These are phyloP conservation scores for Nibea coibor DNA, from an alignment of 2,113 vertebrate genomes.

Conservation along the genomic window DNA sequence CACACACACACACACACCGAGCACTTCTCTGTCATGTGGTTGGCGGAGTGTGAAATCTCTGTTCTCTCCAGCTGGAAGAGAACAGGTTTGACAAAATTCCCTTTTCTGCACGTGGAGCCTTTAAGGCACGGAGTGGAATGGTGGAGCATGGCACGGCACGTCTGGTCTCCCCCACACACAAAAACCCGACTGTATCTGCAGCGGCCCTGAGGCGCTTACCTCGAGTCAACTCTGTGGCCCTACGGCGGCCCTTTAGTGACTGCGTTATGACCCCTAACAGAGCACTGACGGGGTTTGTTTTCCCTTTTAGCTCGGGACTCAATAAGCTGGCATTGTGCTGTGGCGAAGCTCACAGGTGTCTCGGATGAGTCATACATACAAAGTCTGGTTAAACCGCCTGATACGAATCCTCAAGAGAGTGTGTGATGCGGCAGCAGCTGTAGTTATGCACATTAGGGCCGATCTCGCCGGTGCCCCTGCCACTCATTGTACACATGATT, in stretches of 20 bases:
- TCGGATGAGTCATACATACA: constrained; percentile 56
- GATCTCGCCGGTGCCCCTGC: constrained; percentile 55
- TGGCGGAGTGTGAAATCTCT: constrained; percentile 73
- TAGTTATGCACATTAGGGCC: constrained; percentile 72
- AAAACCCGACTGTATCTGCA: constrained; percentile 58
- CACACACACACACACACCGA: constrained; percentile 34
- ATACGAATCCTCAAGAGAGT: constrained; percentile 58
- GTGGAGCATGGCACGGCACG: constrained; percentile 76
- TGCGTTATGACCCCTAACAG: constrained; percentile 71
- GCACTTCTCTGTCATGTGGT: constrained; percentile 74
- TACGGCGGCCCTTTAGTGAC: constrained; percentile 55
- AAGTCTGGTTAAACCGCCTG: constrained; percentile 45
- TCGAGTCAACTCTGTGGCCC: constrained; percentile 57
- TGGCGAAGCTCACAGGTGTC: constrained; percentile 36
- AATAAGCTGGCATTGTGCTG: constrained; percentile 52
- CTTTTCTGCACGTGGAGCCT: constrained; percentile 72
- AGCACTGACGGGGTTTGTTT: constrained; percentile 61
- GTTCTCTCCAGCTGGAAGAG: constrained; percentile 75
- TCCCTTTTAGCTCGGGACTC: constrained; percentile 42
- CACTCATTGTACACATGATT: constrained; percentile 69
- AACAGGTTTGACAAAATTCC: constrained; percentile 83
- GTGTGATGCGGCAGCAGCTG: constrained; percentile 69
- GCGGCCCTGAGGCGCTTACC: constrained; percentile 61
- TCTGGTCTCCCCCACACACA: constrained; percentile 38
- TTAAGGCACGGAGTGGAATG: constrained; percentile 66